Base-by-base conservation (phyloP, 1,140 invertebrate species). In the Drosophila subobscura region DNA sequence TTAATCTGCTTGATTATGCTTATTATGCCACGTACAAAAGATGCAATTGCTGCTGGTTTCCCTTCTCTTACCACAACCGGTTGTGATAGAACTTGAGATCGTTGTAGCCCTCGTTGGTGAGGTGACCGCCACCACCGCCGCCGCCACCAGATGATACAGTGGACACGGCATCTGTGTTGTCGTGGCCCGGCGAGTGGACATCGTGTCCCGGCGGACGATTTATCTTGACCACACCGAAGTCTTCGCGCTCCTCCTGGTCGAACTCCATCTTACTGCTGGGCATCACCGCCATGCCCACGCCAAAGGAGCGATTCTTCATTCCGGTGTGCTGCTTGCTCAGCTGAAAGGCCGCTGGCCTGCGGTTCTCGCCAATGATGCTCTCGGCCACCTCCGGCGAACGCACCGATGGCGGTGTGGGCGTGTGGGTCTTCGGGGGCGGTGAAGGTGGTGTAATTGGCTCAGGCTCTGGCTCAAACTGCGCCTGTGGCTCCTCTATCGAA, bases 61-160 rank as follows among this genome's bases (percentile, higher is more conserved):
- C 40, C 22, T n/a, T 16, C 27, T 6, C 91, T 92, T 93, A 94
- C 94, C 94, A 94, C 56, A 94, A 91, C 66, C 93, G 93, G 73
- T 94, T 94, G 90, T 94, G 93, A 89, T 94, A 94, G 90, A 94
- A 94, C 78, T 94, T 94, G 33, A 94, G 90, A 92, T 94, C 93
- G 72, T 94, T 93, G 79, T 92, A 94, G 16, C 94, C 93, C 68
- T 93, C 93, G 47, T 93, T 93, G 33, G 94, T 94, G n/a, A 93
- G 77, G 44, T 90, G 90, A 3, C 72, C 78, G 0, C 16, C 16
- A 20, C 16, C 16, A 20, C 16, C 16, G 16, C 16, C 16, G 0
- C 83, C 88, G 7, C 68, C 72, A 3, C 63, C 44, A 5, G 84
- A 84, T 5, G 90, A 91, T 0, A 78, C 79, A 0, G 65, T 76